These are phyloP conservation scores for Ambastaia sidthimunki DNA, from an alignment of 2,797 vertebrate species.

Conservation along the genomic window DNA sequence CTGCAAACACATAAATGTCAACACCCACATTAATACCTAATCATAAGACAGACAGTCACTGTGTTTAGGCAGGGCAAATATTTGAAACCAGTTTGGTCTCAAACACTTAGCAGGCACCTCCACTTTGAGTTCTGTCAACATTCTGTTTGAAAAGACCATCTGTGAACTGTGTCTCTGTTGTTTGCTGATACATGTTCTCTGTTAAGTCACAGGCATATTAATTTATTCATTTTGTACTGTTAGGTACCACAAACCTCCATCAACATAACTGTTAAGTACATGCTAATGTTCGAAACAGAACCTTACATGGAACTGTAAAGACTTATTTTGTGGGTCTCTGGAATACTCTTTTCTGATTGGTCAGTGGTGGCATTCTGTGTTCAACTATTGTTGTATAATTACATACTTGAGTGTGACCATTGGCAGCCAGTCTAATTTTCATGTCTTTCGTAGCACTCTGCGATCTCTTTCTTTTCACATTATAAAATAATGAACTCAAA, in stretches of 20 bases:
- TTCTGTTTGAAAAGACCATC: neutral
- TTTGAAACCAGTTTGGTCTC: constrained; percentile 4
- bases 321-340: too few species aligned
- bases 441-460: too few species aligned
- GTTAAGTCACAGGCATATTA: neutral
- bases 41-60: constrained; percentile 1
- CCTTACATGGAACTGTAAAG: too few species aligned
- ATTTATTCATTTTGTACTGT: neutral
- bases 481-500: too few species aligned
- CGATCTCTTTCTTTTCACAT: too few species aligned
- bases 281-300: too few species aligned
- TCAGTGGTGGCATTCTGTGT: too few species aligned
- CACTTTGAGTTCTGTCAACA: neutral
- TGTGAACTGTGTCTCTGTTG: neutral
- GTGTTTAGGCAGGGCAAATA: constrained; percentile 27
- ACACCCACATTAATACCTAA: neutral
- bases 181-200: neutral
- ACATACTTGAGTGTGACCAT: too few species aligned
- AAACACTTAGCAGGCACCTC: neutral
- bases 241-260: neutral
- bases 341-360: too few species aligned
- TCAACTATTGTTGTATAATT: too few species aligned
- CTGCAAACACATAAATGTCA: constrained; percentile 20
- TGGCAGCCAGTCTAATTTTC: too few species aligned
- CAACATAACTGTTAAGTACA: neutral